Evolutionary conservation across 2,888 invertebrate genomes (phyloP), one percentile per base, ranked within the genome.

Genomic region (Sesia apiformis): DNA sequence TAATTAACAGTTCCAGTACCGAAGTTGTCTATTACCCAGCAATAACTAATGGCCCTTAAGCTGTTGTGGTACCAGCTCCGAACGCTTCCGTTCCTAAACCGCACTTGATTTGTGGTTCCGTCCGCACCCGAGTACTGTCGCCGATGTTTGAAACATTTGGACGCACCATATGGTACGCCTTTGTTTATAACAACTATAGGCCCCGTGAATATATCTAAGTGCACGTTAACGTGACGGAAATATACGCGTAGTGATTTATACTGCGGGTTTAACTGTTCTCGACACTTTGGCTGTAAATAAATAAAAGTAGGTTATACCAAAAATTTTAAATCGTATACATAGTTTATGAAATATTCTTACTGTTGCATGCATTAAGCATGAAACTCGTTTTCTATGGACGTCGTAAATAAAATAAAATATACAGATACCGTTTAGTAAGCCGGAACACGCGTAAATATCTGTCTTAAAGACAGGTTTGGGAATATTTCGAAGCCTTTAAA

Each of bases 41-140:
- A 68, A 76, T 82, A 78, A 83, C 67, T 78, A 79, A 85, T 80
- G 74, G 72, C 66, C 70, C 71, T 72, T 73, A 77, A 76, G 73
- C 76, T 74, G 78, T 81, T 76, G 79, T 79, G 71, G 69, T 67
- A 63, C 63, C 67, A 69, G 68, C 72, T 67, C 71, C 70, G 68
- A 85, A 80, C 72, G 79, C 77, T 84, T 86, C 85, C 84, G 83
- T 72, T 73, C 72, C 73, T 66, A 78, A 83, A 84, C 84, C 85
- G 65, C 85, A 83, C 71, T 80, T 85, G 86, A 88, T 87, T 86
- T 86, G 84, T 85, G 65, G 81, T 84, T 82, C 83, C 82, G 81
- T 78, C 83, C 82, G 81, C 78, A 72, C 72, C 62, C 61, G 61
- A 63, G 82, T 83, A 84, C 74, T 61, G 68, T 67, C 66, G 65